Base-by-base conservation (phyloP, 2,888 invertebrate genomes). In the Carpatolechia fugitivella region DNA sequence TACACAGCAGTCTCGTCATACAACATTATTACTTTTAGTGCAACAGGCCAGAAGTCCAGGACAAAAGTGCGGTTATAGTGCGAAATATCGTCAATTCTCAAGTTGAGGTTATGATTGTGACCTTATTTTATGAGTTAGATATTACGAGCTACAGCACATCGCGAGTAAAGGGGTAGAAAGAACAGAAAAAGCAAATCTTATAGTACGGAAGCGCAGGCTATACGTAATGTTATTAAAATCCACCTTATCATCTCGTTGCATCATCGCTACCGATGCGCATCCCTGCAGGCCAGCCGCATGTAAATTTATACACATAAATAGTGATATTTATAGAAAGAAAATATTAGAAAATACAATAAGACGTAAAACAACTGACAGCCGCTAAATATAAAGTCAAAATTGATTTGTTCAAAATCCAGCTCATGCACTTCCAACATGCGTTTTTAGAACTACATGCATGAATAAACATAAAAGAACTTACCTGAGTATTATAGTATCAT, bases 241-340 rank as follows among this genome's bases (percentile, higher is more conserved):
- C 84, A 90, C 89, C 89, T 89, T 90, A 85, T 88, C 83, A 82
- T 89, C 88, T 78, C 85, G 88, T 86, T 90, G 89, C 89, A 89
- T 88, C 85, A 86, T 85, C 82, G 74, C 72, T 80, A 80, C 71
- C 66, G 70, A 69, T 75, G 74, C 63, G 63, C 85, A 88, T 87
- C 78, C 74, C 82, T 86, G 81, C 62, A 74, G 74, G 70, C 66
- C 60, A 74, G 82, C 78, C 65, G 87, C 86, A 70, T 85, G 80
- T 80, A 85, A 83, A 74, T 70, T 36, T 64, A 66, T 60, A 70
- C 60, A 72, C 57, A 64, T 61, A 40, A 40, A 20, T 68, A 61
- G 56, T 56, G 56, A 60, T 64, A 68, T 64, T 66, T 65, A 64
- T 68, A 59, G 57, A 69, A 69, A 68, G 62, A 70, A 68, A 68